phyloP scores from a whole-genome alignment of 2,888 invertebrate genomes.

The Sesia bembeciformis region DNA sequence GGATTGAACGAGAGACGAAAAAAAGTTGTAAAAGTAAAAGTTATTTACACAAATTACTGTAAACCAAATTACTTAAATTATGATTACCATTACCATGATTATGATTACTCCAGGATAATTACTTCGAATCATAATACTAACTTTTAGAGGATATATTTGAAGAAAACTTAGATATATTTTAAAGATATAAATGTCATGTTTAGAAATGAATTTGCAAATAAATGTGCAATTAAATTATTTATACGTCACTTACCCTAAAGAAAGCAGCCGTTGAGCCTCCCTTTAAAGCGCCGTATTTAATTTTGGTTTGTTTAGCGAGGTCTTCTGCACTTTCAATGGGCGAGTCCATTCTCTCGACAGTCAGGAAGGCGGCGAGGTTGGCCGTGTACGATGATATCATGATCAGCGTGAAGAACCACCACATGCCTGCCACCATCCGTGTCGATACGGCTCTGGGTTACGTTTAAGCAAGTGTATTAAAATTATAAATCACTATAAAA shows the following conservation, averaged over 20 bases:
- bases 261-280: slow-evolving; percentile 96
- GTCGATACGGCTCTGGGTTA: slow-evolving; percentile 85
- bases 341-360: slow-evolving; percentile 93
- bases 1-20: no score
- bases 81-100: no score
- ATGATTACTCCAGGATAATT: no score
- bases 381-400: slow-evolving; percentile 98
- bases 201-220: no score
- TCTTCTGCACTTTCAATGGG: slow-evolving; percentile 97
- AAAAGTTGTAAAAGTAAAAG: no score
- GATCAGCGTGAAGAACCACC: slow-evolving; percentile 96
- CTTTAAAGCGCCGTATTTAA: slow-evolving; percentile 95
- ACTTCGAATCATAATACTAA: no score
- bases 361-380: slow-evolving; percentile 94
- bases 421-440: slow-evolving; percentile 92
- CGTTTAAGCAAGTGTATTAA: neutral
- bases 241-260: slow-evolving; percentile 83
- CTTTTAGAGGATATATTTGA: no score
- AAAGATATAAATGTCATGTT: no score
- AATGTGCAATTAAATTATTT: neutral
- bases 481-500: no score
- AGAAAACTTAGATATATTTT: no score
- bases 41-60: no score
- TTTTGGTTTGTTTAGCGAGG: slow-evolving; percentile 95
- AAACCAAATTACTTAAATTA: no score